Evolutionary conservation across 2,113 vertebrate species (phyloP), one percentile per base, ranked within the genome.

Genomic region (Aythya baeri): DNA sequence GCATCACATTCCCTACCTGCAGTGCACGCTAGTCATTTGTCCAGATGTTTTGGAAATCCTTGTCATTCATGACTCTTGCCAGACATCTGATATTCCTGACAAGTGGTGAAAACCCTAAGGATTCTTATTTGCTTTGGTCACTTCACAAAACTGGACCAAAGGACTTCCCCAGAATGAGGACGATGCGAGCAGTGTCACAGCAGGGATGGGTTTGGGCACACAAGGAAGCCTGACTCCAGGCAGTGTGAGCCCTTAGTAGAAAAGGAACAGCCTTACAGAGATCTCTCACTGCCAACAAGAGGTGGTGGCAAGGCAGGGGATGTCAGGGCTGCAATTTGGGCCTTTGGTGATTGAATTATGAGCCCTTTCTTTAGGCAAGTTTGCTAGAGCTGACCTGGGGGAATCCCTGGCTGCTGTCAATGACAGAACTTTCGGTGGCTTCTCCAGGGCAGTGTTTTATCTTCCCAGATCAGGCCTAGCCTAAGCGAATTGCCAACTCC

Each of bases 311-410:
- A 74, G 84, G 41, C 22, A 83, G 65, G 68, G 77, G 68, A 74
- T 89, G 91, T 86, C 77, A 91, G 65, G 55, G 77, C 36, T 91
- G 65, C 66, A 89, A 2, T 91, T 91, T 72, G 77, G 15, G 26
- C 74, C 73, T 84, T 83, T 49, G 46, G 65, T 86, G 77, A 95
- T 83, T 92, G 73, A 83, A 68, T 76, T 50, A 84, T 46, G 59
- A 81, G 55, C 29, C 50, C 50, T 89, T 86, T 77, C 76, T 92
- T 91, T 54, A 66, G 73, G 81, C 55, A 13, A 66, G 43, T 84
- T 95, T 93, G 77, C 59, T 74, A 21, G 7, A 77, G 55, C 29
- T 84, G 76, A 80, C 68, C 68, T 57, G 43, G 63, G 31, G 63
- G n/a, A 85, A 83, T 80, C 55, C 72, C 77, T 76, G 63, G 50